Evolutionary conservation across 2,888 invertebrate species (phyloP), one percentile per base, ranked within the genome.

Genomic region (Xestia rhomboidea): DNA sequence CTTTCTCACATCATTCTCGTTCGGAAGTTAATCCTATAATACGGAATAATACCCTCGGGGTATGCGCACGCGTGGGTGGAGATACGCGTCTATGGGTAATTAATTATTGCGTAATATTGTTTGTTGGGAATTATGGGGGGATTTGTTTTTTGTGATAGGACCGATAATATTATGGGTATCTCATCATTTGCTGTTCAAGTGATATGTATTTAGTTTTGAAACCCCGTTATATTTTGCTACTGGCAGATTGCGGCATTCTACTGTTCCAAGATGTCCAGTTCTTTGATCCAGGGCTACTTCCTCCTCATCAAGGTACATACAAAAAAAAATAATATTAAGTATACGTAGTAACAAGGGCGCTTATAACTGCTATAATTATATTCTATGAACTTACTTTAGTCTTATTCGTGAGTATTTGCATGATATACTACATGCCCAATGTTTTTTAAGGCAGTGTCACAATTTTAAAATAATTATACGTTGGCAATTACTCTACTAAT

Each of bases 1-100:
- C 46, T 84, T 73, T 84, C 67, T 54, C 80, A 68, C 67, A 79
- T 46, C 68, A 68, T 76, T 70, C 62, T 60, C 64, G 44, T 62
- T 51, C 41, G 74, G 76, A 72, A 81, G 75, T 79, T 88, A 85
- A 89, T 86, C 86, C 87, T 63, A 75, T 87, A 82, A 84, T 81
- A 82, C 69, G 60, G 68, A 62, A 78, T 88, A 82, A 87, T 81
- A 76, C 73, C 66, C 51, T 7, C 41, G 38, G 76, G 72, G 70
- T 84, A 82, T 88, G 88, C 85, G 87, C 84, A 49, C 83, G 87
- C 76, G 77, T 71, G 38, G 82, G 82, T 34, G 41, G 15, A 76
- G 64, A 73, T 83, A 83, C 41, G 60, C 41, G 71, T 21, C 60
- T 51, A 71, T 68, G 63, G 51, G 64, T 81, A 79, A 87, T 82